phyloP scores from a whole-genome alignment of 2,888 invertebrate species.

The Pollenia labialis region DNA sequence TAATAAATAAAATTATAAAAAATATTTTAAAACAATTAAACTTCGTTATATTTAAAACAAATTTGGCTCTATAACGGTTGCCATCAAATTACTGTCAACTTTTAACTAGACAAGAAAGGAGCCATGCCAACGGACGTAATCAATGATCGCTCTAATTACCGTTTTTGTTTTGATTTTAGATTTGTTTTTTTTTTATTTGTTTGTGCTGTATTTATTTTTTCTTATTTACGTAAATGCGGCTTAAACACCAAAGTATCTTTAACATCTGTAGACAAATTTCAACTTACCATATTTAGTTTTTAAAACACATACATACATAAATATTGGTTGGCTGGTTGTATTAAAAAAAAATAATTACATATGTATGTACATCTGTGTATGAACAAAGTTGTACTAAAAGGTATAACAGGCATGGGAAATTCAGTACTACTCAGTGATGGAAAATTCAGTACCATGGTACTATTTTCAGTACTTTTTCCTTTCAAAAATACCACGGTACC shows the following conservation, averaged over 20 bases:
- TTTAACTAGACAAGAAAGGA: not conserved
- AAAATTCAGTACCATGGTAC: too few species aligned
- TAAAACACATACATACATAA: not conserved
- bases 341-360: not conserved
- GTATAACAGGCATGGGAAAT: too few species aligned
- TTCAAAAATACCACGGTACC: too few species aligned
- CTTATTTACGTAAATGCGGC: slow-evolving; percentile 20
- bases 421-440: too few species aligned
- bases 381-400: not conserved
- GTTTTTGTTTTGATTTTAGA: slow-evolving; percentile 7
- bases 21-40: slow-evolving; percentile 1
- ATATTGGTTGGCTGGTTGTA: too few species aligned
- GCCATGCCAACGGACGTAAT: not conserved
- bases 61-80: slow-evolving; percentile 16
- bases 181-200: not conserved
- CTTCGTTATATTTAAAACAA: slow-evolving; percentile 1
- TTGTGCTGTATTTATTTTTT: not conserved
- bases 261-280: slow-evolving; percentile 43
- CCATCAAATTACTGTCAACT: slow-evolving; percentile 34
- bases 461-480: too few species aligned
- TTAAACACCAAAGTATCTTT: slow-evolving; percentile 32
- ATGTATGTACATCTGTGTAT: not conserved
- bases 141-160: slow-evolving; percentile 13
- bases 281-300: slow-evolving; percentile 43
- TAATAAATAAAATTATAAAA: not conserved